These are phyloP conservation scores for Protobothrops mucrosquamatus DNA, from an alignment of 2,113 vertebrate genomes.

Conservation along the genomic window DNA sequence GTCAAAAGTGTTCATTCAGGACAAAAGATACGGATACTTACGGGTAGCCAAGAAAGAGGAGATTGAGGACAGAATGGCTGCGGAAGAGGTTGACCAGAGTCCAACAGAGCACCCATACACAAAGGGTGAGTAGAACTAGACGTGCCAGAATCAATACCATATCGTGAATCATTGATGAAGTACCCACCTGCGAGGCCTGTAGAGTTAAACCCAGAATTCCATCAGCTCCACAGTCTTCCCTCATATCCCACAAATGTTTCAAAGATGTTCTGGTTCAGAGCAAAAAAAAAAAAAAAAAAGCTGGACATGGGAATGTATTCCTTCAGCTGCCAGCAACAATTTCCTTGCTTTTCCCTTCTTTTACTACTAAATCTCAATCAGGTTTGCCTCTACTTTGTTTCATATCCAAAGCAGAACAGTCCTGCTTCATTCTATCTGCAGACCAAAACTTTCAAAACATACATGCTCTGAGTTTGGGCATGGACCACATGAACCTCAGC, in stretches of 20 bases:
- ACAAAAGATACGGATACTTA: conserved; percentile 71
- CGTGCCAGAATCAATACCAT: conserved; percentile 80
- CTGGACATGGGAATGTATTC: neutral
- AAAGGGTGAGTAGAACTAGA: conserved; percentile 89
- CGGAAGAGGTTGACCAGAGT: conserved; percentile 94
- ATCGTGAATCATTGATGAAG: conserved; percentile 82
- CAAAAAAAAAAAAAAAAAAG: neutral
- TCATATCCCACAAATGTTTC: neutral
- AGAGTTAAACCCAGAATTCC: conserved; percentile 36
- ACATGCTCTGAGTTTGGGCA: neutral
- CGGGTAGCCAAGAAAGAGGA: conserved; percentile 98
- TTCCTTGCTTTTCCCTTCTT: neutral
- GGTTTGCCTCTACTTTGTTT: neutral
- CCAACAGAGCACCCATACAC: conserved; percentile 97
- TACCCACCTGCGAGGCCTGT: conserved; percentile 88
- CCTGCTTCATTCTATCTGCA: neutral
- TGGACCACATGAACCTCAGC: neutral
- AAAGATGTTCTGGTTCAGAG: neutral
- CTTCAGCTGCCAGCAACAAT: neutral
- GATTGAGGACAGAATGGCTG: conserved; percentile 94
- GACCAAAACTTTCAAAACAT: neutral
- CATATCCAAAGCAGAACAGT: neutral
- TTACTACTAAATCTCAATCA: neutral
- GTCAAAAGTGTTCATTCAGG: neutral
- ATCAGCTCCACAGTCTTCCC: neutral